These are phyloP conservation scores for Zeugodacus cucurbitae DNA, from an alignment of 1,140 invertebrate genomes.

Conservation along the genomic window DNA sequence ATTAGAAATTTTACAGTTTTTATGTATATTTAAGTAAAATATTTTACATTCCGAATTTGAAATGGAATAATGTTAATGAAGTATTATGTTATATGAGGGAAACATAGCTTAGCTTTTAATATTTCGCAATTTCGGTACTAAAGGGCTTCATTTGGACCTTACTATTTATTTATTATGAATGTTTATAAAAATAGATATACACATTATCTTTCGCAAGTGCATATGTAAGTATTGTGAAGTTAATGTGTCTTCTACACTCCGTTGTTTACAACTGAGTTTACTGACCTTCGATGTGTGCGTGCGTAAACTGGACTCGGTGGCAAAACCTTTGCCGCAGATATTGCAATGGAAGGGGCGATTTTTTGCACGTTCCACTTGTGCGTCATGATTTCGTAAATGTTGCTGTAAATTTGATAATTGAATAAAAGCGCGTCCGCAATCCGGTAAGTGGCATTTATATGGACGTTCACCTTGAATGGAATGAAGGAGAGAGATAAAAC, in stretches of 20 bases:
- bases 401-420: constrained; percentile 97
- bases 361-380: constrained; percentile 93
- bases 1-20: no score
- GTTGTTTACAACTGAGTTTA: constrained; percentile 59
- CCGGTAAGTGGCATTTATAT: constrained; percentile 95
- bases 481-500: constrained; percentile 52
- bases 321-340: constrained; percentile 96
- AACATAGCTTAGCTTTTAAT: no score
- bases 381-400: constrained; percentile 95
- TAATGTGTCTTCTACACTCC: no score
- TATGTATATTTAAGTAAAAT: no score
- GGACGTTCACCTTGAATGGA: constrained; percentile 88
- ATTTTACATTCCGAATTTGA: no score
- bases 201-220: not conserved
- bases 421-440: constrained; percentile 96
- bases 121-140: no score
- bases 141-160: no score
- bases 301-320: constrained; percentile 92
- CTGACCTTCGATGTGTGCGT: constrained; percentile 97
- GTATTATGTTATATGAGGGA: no score
- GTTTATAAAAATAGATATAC: not conserved
- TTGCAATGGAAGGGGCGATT: constrained; percentile 95
- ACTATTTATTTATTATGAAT: not conserved
- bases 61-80: no score
- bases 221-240: no score